phyloP scores from a whole-genome alignment of 2,113 vertebrate species.

The Microcebus murinus region DNA sequence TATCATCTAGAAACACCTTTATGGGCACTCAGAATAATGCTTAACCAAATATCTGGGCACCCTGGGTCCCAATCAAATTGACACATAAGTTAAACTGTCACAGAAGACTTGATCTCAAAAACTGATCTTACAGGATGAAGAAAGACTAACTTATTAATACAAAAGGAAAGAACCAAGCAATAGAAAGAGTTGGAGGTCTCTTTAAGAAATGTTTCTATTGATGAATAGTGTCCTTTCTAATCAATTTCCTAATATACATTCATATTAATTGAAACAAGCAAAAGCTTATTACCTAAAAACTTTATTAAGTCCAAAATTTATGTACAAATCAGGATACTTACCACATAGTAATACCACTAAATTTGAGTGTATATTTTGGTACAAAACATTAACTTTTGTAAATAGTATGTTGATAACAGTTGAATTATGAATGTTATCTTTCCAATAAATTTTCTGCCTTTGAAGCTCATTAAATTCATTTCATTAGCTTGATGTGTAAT shows the following conservation, averaged over 20 bases:
- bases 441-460: not conserved
- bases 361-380: conserved; percentile 9
- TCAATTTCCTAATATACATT: not conserved
- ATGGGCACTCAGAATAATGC: not conserved
- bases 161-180: not conserved
- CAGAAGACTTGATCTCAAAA: not conserved
- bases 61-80: not conserved
- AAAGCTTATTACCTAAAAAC: conserved; percentile 5
- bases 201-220: not conserved
- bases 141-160: not conserved
- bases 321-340: not conserved
- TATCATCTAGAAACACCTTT: not conserved
- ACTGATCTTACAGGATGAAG: not conserved
- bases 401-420: not conserved
- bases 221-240: not conserved
- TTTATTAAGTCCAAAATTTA: not conserved
- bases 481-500: not conserved
- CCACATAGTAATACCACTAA: not conserved
- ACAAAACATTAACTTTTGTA: conserved; percentile 36
- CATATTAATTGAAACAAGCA: conserved; percentile 17
- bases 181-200: not conserved
- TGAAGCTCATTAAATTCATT: not conserved
- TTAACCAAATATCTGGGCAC: not conserved
- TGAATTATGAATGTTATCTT: conserved; percentile 32
- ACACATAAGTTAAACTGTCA: not conserved